phyloP scores from a whole-genome alignment of 2,113 vertebrate species.

The Calypte anna region DNA sequence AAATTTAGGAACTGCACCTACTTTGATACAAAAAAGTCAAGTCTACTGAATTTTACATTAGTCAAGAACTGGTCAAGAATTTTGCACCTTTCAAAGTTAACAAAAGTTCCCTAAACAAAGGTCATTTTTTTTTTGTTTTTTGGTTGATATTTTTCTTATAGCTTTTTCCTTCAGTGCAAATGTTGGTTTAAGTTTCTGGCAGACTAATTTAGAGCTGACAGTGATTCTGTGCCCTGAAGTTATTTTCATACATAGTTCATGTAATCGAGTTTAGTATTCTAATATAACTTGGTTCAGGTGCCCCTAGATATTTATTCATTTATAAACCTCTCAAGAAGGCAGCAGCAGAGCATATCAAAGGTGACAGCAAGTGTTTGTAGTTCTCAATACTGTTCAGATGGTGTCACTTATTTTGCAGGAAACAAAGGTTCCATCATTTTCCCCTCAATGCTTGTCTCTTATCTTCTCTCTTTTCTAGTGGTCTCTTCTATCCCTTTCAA shows the following conservation, averaged over 20 bases:
- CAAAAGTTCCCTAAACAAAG: not conserved
- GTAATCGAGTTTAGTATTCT: not conserved
- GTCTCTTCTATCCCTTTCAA: not conserved
- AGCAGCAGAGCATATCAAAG: not conserved
- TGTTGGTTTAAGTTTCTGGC: not conserved
- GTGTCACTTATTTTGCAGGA: not conserved
- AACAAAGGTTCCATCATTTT: not conserved
- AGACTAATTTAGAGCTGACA: not conserved
- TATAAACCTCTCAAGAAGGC: conserved; percentile 27
- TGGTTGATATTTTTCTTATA: too few relatives aligned
- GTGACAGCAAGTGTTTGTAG: conserved; percentile 16
- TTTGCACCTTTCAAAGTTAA: not conserved
- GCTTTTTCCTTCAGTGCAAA: not conserved
- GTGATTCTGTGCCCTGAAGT: not conserved
- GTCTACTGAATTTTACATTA: not conserved
- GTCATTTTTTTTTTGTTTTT: too few relatives aligned
- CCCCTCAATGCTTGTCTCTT: not conserved
- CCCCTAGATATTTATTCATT: conserved; percentile 32
- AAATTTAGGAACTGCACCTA: not conserved
- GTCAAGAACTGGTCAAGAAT: not conserved
- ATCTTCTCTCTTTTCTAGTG: not conserved
- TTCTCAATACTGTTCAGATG: not conserved
- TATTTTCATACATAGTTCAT: conserved; percentile 39
- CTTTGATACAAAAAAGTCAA: not conserved
- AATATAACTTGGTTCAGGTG: not conserved